phyloP scores from a whole-genome alignment of 2,797 vertebrate species.

The Staurois parvus region DNA sequence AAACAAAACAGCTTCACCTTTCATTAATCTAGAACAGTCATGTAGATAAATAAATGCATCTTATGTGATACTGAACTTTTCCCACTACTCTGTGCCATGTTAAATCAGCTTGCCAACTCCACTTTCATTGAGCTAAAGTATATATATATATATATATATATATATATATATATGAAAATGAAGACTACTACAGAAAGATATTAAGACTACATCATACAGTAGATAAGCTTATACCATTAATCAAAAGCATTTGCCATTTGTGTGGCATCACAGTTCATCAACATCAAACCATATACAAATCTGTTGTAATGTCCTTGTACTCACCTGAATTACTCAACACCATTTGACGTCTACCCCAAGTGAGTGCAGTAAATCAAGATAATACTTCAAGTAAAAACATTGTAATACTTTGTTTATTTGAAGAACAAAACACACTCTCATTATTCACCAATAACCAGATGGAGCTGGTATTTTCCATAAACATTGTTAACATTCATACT shows the following conservation, averaged over 20 bases:
- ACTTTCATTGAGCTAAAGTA: background rate
- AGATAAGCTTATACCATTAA: background rate
- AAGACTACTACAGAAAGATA: background rate
- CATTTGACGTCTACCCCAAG: too few relatives aligned
- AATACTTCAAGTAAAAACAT: slow-evolving; percentile 59
- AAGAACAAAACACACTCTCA: slow-evolving; percentile 80
- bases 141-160: background rate
- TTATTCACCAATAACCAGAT: slow-evolving; percentile 72
- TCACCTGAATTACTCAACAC: background rate
- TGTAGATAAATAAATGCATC: too few relatives aligned
- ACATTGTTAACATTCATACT: slow-evolving; percentile 74
- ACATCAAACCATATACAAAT: background rate
- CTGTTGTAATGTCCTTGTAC: background rate
- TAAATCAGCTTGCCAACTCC: background rate
- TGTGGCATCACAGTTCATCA: background rate
- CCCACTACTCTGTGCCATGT: too few relatives aligned
- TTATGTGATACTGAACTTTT: too few relatives aligned
- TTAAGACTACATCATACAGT: background rate
- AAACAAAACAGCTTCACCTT: too few relatives aligned
- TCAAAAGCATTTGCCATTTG: background rate
- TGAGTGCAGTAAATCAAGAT: slow-evolving; percentile 1
- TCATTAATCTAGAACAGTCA: too few relatives aligned
- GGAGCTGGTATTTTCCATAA: slow-evolving; percentile 73
- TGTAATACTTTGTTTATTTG: slow-evolving; percentile 78
- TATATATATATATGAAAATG: background rate